Conservation (phyloP, 2,888 invertebrate genomes). For the Drosophila bunnanda region DNA sequence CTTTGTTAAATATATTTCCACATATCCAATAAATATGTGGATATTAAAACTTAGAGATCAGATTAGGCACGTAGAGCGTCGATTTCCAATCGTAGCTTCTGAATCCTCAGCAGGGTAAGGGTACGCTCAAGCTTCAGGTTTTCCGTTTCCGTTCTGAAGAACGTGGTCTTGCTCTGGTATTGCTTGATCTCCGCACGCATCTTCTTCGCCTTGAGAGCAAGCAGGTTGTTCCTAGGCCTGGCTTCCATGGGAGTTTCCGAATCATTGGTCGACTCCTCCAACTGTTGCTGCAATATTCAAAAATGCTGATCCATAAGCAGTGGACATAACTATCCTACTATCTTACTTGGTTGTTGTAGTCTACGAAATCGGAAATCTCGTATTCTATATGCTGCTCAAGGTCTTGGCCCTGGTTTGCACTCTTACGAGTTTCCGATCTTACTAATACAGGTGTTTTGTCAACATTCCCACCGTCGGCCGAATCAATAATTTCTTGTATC, state of each 20-base stretch:
- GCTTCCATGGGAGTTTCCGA: not conserved
- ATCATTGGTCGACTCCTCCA: slow-evolving; percentile 6
- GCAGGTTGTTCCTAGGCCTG: slow-evolving; percentile 23
- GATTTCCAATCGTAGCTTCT: slow-evolving; percentile 40
- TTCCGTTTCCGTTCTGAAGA: not conserved
- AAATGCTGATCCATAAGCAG: slow-evolving; percentile 4
- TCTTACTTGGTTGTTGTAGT: slow-evolving; percentile 26
- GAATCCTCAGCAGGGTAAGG: slow-evolving; percentile 21
- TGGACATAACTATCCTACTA: not conserved
- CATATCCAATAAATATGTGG: not conserved
- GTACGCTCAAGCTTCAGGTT: slow-evolving; percentile 13
- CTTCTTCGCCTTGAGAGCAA: slow-evolving; percentile 26
- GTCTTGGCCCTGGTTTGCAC: not conserved
- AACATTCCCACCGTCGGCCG: not conserved
- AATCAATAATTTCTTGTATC: slow-evolving; percentile 32
- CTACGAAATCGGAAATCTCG: slow-evolving; percentile 15
- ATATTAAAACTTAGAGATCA: not conserved
- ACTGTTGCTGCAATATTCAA: slow-evolving; percentile 25
- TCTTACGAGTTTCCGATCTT: slow-evolving; percentile 7
- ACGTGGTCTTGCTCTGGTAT: slow-evolving; percentile 35
- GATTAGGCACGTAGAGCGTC: slow-evolving; percentile 21
- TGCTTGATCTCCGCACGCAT: slow-evolving; percentile 36
- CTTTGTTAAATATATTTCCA: not conserved
- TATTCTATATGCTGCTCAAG: slow-evolving; percentile 21
- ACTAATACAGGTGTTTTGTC: not conserved